Base-by-base conservation (phyloP, 1,140 invertebrate species). In the Amyelois transitella region DNA sequence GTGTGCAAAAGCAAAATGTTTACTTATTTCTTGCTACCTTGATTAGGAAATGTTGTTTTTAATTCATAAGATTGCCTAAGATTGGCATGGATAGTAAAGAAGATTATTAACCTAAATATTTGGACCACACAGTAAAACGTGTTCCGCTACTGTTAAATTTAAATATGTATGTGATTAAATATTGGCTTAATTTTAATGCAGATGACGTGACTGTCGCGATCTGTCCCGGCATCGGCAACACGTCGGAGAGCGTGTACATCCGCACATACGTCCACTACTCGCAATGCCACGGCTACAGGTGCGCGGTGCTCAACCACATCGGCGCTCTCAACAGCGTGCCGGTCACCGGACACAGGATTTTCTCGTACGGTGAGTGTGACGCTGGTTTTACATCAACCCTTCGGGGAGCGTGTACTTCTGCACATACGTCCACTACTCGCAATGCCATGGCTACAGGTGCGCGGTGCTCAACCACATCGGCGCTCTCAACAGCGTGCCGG, bases 391-490 rank as follows among this genome's bases (percentile, higher is more conserved):
- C 22, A 24, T 96, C 18, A 98, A 98, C 84, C 96, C 94, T 21
- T 97, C 96, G 43, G 96, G 98, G 82, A 96, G 94, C 72, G 94
- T 96, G 49, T 98, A 98, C 84, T 96, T 98, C 58, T 91, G 96
- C 47, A 97, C 96, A 18, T 97, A 97, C 82, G 96, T 98, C 0
- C 93, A 96, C 67, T 94, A 96, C 83, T 96, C 95, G 5, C 96
- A 97, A 77, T 93, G 93, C 60, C 94, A 95, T 76, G 96, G 97
- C 0, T 98, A 96, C 86, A 90, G 96, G 56, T 97, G 96, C 83
- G 94, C 95, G 0, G 96, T 98, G n/a, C 91, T 98, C 49, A 98
- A 98, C 89, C 97, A 98, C 80, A 92, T 98, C 53, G 97, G 97
- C n/a, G 96, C 95, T 3, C 82, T 98, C 6, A 91, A 91, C 53